Evolutionary conservation across 1,140 invertebrate species (phyloP), one percentile per base, ranked within the genome.

Genomic region (Drosophila azteca): DNA sequence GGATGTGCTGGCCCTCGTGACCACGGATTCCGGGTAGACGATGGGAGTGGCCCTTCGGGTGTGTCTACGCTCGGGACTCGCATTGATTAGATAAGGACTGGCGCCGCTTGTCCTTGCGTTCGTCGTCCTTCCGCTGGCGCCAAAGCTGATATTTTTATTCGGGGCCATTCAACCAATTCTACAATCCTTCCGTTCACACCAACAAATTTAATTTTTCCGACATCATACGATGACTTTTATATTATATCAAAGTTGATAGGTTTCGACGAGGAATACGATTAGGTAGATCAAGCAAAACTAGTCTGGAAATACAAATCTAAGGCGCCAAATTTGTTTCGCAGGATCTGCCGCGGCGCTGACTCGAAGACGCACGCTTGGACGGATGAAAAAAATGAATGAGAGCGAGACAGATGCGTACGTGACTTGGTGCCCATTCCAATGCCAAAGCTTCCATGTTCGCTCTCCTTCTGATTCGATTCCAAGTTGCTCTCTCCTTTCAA

Each of bases 121-220:
- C 5, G 24, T 26, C 24, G 49, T 35, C n/a, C 11, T 39, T 13
- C 11, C 15, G 17, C 31, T 22, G 6, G 24, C 35, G 6, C 13
- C 44, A 61, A 41, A 45, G 41, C 29, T 73, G 57, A 84, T 85
- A 61, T 68, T 62, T 31, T 68, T 59, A 8, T 17, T 63, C 24
- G 22, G 15, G 46, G 31, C 49, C 43, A 31, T 59, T 68, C 52
- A 72, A 65, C 31, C 53, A 68, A 74, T 87, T 81, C 46, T 81
- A 77, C 74, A 85, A 81, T 77, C 46, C 61, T 87, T 87, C 78
- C 68, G 73, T 67, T 69, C 51, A 39, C 35, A 39, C 35, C 4
- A 39, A 39, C 11, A 75, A 87, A 75, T 65, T 87, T 61, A 39
- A 13, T 44, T 48, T 65, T 70, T 52, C 46, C 46, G 31, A 46